phyloP scores from a whole-genome alignment of 2,888 invertebrate genomes.

The Caenorhabditis wallacei region DNA sequence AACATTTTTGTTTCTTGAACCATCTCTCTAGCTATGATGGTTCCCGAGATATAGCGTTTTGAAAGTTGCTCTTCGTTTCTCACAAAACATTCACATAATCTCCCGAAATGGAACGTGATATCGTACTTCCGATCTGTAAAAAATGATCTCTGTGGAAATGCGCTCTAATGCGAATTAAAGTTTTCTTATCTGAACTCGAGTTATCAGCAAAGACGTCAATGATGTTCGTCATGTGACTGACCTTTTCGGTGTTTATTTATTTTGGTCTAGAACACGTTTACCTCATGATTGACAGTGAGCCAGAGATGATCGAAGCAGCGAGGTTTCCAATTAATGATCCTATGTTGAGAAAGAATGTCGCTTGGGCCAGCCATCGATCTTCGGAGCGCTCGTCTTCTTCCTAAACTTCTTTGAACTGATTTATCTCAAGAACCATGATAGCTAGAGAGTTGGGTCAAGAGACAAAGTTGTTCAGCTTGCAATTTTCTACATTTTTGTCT shows the following conservation, averaged over 20 bases:
- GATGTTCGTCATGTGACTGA: no score
- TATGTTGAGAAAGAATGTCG: slow-evolving; percentile 63
- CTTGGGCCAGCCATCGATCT: slow-evolving; percentile 58
- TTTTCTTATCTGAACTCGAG: no score
- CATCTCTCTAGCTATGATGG: background rate
- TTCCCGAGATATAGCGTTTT: background rate
- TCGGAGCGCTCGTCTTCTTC: slow-evolving; percentile 63
- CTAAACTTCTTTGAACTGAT: slow-evolving; percentile 9
- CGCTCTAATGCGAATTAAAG: no score
- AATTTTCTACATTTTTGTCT: no score
- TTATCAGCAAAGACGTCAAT: no score
- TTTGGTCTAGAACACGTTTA: slow-evolving; percentile 8
- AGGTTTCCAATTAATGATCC: slow-evolving; percentile 64
- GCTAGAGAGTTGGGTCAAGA: background rate
- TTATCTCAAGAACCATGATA: background rate
- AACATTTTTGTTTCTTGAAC: no score
- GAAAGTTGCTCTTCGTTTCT: background rate
- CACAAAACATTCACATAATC: no score
- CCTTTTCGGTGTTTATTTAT: no score
- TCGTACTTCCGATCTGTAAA: no score
- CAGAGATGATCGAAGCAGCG: slow-evolving; percentile 66
- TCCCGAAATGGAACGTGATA: no score
- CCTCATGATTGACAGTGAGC: slow-evolving; percentile 70
- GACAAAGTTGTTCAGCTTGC: no score
- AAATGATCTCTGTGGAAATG: no score